Evolutionary conservation across 2,797 vertebrate genomes (phyloP).

Genomic region (Anguilla obscura): DNA sequence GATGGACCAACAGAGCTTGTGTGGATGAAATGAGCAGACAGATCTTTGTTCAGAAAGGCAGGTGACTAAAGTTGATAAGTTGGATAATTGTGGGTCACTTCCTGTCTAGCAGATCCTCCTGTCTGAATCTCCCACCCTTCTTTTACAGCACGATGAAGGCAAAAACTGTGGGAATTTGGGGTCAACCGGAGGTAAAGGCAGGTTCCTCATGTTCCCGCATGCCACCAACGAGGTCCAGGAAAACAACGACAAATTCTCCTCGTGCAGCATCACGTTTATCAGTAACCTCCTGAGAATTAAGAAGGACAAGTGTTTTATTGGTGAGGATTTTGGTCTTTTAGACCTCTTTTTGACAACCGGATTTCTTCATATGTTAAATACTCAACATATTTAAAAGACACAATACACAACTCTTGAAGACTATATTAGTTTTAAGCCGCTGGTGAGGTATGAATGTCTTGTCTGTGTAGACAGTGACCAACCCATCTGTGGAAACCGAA

Average conservation of each 20-base stretch:
- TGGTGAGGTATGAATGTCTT: neutral
- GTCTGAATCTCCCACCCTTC: slow-evolving; percentile 21
- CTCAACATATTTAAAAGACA: neutral
- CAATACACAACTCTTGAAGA: neutral
- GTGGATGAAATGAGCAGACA: neutral
- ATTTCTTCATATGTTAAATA: neutral
- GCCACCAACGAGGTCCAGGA: slow-evolving; percentile 71
- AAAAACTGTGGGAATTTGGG: slow-evolving; percentile 67
- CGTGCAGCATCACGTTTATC: slow-evolving; percentile 72
- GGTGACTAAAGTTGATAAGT: neutral
- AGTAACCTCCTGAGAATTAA: slow-evolving; percentile 66
- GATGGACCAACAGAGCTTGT: neutral
- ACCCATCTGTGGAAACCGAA: slow-evolving; percentile 82
- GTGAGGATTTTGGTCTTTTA: slow-evolving; percentile 59
- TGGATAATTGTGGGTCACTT: neutral
- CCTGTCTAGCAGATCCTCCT: neutral
- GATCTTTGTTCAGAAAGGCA: neutral
- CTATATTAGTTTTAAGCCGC: neutral
- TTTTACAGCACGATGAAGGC: slow-evolving; percentile 75
- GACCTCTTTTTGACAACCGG: neutral
- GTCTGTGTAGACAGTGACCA: slow-evolving; percentile 68
- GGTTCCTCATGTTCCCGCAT: slow-evolving; percentile 80
- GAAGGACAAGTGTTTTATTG: slow-evolving; percentile 79
- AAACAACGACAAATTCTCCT: slow-evolving; percentile 79
- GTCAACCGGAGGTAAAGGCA: slow-evolving; percentile 64